Percentiles rank a stretch among this genome's conserved stretches.
These are phyloP conservation scores for Pseudanteris insignis DNA, from an alignment of 2,888 invertebrate species.

Conservation along the genomic window DNA sequence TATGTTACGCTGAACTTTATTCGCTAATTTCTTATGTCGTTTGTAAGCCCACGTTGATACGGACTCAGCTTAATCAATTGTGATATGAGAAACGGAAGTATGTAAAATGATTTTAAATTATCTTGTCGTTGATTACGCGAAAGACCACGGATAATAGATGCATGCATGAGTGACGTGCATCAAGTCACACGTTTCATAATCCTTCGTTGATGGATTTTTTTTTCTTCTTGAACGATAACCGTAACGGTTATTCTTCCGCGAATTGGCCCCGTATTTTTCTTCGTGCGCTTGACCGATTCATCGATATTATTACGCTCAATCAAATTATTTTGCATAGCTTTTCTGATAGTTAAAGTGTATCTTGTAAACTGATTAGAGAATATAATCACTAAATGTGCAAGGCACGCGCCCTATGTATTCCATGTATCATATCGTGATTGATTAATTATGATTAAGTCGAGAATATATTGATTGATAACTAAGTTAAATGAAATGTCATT, in stretches of 20 bases:
- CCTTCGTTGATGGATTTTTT: neutral
- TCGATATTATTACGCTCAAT: too few relatives aligned
- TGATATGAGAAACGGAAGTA: constrained; percentile 36
- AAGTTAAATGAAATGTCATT: constrained; percentile 4
- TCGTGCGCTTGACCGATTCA: too few relatives aligned
- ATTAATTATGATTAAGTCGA: constrained; percentile 20
- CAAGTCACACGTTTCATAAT: neutral
- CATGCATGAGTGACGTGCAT: too few relatives aligned
- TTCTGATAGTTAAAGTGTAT: neutral
- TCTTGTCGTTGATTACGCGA: constrained; percentile 19
- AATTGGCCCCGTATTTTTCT: too few relatives aligned
- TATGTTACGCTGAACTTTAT: constrained; percentile 16
- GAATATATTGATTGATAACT: constrained; percentile 4
- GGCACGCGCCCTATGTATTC: neutral
- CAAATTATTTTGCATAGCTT: too few relatives aligned
- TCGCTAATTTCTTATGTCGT: constrained; percentile 19
- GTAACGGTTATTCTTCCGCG: too few relatives aligned
- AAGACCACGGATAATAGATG: constrained; percentile 7
- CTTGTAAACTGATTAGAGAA: constrained; percentile 1
- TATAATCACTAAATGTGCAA: too few relatives aligned
- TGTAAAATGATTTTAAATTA: constrained; percentile 28
- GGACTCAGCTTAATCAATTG: constrained; percentile 28
- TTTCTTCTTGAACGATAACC: neutral
- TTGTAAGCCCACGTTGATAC: constrained; percentile 14
- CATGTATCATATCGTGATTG: constrained; percentile 7